A percentile compares a stretch with the other conserved stretches of the same genome.
Conservation (phyloP, 2,113 vertebrate species). For the Notarius lentiginosus region DNA sequence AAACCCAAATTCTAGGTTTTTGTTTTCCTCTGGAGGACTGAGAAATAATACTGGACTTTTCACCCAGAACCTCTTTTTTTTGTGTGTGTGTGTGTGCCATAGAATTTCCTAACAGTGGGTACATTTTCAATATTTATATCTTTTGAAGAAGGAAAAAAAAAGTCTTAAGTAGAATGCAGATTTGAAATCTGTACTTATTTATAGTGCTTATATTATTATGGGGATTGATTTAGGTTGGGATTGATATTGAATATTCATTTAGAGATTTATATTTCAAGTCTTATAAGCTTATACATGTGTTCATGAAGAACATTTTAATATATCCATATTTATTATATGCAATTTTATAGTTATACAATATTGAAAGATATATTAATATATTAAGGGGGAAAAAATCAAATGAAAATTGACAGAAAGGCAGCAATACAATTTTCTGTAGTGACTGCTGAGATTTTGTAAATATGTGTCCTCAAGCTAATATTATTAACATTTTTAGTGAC, state of each 20-base stretch:
- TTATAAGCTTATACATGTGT: not conserved
- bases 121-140: slow-evolving; percentile 12
- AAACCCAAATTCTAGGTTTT: not conserved
- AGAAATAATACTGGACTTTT: slow-evolving; percentile 12
- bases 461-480: not conserved
- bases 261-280: not conserved
- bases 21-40: not conserved
- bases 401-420: not conserved
- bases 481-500: not conserved
- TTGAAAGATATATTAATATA: not conserved
- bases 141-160: not conserved
- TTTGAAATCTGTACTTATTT: not conserved
- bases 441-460: not conserved
- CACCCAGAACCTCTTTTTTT: not conserved
- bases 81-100: not conserved
- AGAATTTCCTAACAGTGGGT: slow-evolving; percentile 12
- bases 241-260: not conserved
- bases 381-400: too few species aligned
- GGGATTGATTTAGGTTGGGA: not conserved
- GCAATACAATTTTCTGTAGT: not conserved
- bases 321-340: not conserved
- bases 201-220: not conserved
- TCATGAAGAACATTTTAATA: not conserved
- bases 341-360: not conserved
- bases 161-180: not conserved